Evolutionary conservation across 2,797 vertebrate species (phyloP).

Genomic region (Euphonia xanthogaster): DNA sequence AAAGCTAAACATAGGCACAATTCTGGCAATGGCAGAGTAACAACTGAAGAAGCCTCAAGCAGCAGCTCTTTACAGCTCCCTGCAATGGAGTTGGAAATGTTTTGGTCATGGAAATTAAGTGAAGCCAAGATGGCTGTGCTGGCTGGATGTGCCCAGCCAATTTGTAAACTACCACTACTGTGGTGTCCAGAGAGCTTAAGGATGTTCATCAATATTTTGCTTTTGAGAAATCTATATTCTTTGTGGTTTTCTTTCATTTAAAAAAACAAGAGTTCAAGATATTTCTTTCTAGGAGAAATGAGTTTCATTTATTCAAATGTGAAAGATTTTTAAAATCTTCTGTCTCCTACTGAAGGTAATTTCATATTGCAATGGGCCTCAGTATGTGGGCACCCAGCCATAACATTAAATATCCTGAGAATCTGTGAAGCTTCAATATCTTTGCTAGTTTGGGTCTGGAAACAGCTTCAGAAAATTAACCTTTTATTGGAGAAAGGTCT

Average conservation of each 20-base stretch:
- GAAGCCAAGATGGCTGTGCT: not conserved
- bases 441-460: not conserved
- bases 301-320: not conserved
- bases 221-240: not conserved
- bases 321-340: not conserved
- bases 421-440: not conserved
- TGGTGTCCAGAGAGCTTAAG: not conserved
- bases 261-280: not conserved
- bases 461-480: not conserved
- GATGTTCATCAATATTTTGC: not conserved
- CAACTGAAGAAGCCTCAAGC: not conserved
- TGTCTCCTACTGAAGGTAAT: not conserved
- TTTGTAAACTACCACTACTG: not conserved
- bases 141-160: not conserved
- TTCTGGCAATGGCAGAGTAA: not conserved
- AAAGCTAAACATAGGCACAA: not conserved
- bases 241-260: not conserved
- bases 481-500: not conserved
- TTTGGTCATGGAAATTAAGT: not conserved
- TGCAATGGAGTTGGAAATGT: not conserved
- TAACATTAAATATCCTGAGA: not conserved
- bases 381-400: not conserved
- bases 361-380: not conserved
- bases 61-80: not conserved
- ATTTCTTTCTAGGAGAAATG: not conserved